Base-by-base conservation (phyloP, 2,797 vertebrate species). In the Xiphorhynchus erythropygius region DNA sequence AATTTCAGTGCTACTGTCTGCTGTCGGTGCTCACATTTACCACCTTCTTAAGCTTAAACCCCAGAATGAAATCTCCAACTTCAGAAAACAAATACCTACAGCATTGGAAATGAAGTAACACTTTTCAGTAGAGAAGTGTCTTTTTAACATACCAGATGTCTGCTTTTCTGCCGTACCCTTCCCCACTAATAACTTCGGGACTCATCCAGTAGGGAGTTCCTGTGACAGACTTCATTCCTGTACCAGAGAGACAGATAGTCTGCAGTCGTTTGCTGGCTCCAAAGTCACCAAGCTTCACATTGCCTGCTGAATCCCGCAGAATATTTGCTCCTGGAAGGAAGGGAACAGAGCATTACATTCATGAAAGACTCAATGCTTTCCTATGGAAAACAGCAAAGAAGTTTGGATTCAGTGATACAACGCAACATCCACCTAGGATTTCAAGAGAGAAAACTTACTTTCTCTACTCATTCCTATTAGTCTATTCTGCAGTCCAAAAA, bases 161-260 rank as follows among this genome's bases (percentile, higher is more conserved):
- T 6, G 99, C 99, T 97, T 99, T 99, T 93, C 99, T 98, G 92
- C 99, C 99, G 2, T 99, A 99, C 24, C 99, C 99, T 96, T 99
- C 99, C 64, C 99, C 99, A n/a, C 99, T 99, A 97, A 99, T 99
- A 71, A 99, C 99, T 91, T 99, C 99, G 0, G 99, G 99, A 87
- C 99, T 99, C 99, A 99, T 99, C 99, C 99, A 99, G 96, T 99
- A 99, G 1, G 99, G 99, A 18, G 99, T 99, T 89, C 99, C 99
- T 2, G 99, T 99, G 97, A 99, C 99, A 3, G 99, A 99, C 90
- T 99, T 99, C 97, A 99, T 99, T 88, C 99, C 99, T 2, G 99
- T 99, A 73, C 99, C 99, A 5, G 99, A 99, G 37, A 99, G 98
- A 81, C 99, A 99, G 97, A 99, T 99, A 14, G 99, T 99, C 98